Percentiles rank a stretch among this genome's conserved stretches.
phyloP scores from a whole-genome alignment of 2,888 invertebrate genomes.

The Biston betularia region DNA sequence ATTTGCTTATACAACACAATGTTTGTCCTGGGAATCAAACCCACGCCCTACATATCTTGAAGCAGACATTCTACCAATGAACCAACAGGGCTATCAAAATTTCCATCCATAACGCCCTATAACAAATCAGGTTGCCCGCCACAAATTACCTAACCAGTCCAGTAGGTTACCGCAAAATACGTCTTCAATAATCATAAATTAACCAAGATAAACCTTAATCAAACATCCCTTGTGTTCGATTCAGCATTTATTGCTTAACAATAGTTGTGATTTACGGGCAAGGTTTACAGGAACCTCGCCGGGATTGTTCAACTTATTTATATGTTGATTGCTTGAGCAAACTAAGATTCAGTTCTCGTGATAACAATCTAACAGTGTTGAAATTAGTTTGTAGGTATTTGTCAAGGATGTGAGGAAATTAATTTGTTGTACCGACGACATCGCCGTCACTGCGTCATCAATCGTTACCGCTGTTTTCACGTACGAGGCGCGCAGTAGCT shows the following conservation, averaged over 20 bases:
- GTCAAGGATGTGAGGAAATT: constrained; percentile 17
- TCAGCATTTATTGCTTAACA: constrained; percentile 81
- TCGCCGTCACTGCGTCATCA: too few relatives aligned
- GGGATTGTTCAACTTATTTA: constrained; percentile 75
- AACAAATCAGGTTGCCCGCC: constrained; percentile 14
- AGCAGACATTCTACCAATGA: too few relatives aligned
- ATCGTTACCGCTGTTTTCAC: too few relatives aligned
- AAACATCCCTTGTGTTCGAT: constrained; percentile 83
- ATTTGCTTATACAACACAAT: too few relatives aligned
- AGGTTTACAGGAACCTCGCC: constrained; percentile 64
- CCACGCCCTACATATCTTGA: too few relatives aligned
- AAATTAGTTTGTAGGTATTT: constrained; percentile 23
- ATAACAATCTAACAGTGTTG: constrained; percentile 24
- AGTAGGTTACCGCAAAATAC: constrained; percentile 46
- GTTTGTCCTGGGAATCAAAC: too few relatives aligned
- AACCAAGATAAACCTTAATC: constrained; percentile 83
- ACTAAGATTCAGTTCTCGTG: constrained; percentile 50
- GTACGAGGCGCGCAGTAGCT: too few relatives aligned
- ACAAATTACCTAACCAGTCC: constrained; percentile 24
- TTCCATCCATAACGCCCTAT: neutral
- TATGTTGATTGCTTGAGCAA: constrained; percentile 54
- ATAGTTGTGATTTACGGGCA: constrained; percentile 83
- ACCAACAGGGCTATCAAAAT: too few relatives aligned
- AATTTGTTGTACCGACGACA: constrained; percentile 1
- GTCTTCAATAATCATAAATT: constrained; percentile 78